phyloP scores from a whole-genome alignment of 2,888 invertebrate species.

The Mythimna ferrago region DNA sequence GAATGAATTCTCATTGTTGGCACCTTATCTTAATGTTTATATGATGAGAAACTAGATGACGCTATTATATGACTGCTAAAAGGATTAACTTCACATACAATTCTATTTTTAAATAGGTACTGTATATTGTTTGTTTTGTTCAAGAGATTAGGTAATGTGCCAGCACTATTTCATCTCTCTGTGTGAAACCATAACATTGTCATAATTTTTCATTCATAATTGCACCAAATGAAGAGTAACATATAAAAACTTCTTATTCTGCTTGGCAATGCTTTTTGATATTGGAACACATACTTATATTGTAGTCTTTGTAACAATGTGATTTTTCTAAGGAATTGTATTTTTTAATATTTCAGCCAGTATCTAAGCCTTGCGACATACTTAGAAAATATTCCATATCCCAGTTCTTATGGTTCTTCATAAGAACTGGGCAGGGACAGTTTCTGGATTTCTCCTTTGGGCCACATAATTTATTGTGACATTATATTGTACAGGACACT shows the following conservation, averaged over 20 bases:
- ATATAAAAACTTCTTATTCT: conserved; percentile 10
- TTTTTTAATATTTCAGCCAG: neutral
- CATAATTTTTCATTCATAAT: conserved; percentile 27
- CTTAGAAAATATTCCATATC: neutral
- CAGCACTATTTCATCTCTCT: conserved; percentile 4
- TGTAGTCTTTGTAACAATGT: neutral
- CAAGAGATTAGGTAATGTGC: conserved; percentile 9
- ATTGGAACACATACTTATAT: neutral
- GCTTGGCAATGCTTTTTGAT: conserved; percentile 39
- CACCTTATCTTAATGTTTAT: neutral
- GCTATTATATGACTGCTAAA: neutral
- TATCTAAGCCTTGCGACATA: neutral
- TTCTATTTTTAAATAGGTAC: conserved; percentile 32
- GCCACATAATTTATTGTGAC: neutral
- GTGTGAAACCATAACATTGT: conserved; percentile 13
- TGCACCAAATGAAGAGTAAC: conserved; percentile 27
- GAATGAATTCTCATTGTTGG: conserved; percentile 3
- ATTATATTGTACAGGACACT: conserved; percentile 74
- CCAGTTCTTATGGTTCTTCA: neutral
- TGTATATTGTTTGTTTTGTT: conserved; percentile 19
- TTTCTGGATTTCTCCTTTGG: neutral
- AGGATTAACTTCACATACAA: conserved; percentile 18
- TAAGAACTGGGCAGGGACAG: no score
- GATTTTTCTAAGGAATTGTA: conserved; percentile 10
- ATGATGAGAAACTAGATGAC: conserved; percentile 4